Evolutionary conservation across 2,888 invertebrate genomes (phyloP).

Genomic region (Lochmaea crataegi): DNA sequence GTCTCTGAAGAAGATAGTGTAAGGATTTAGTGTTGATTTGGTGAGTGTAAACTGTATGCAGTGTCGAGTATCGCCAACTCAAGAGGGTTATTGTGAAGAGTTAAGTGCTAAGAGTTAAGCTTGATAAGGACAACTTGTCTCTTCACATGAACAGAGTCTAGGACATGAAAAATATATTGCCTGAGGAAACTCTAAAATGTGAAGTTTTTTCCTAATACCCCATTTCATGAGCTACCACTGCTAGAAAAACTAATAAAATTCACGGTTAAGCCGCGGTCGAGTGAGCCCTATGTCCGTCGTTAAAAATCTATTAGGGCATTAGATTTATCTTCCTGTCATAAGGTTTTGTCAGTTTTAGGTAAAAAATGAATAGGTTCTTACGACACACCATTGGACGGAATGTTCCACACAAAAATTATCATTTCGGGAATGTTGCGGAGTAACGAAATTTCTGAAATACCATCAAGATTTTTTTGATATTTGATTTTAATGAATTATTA

Average conservation of each 20-base stretch:
- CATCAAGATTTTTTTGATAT: neutral
- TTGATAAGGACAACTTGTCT: too few species aligned
- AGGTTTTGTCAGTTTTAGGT: constrained; percentile 53
- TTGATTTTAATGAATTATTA: constrained; percentile 13
- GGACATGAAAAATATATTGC: too few species aligned
- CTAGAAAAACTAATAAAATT: constrained; percentile 43
- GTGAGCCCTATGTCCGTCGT: constrained; percentile 50
- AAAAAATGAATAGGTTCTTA: constrained; percentile 51
- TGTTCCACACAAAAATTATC: constrained; percentile 39
- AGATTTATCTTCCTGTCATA: constrained; percentile 54
- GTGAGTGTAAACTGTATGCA: too few species aligned
- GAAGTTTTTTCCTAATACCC: neutral
- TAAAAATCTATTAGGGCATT: constrained; percentile 57
- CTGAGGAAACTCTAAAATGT: neutral
- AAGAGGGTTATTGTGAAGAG: too few species aligned
- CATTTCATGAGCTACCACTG: constrained; percentile 18
- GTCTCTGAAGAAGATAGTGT: too few species aligned
- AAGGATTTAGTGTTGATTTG: too few species aligned
- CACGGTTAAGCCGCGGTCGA: constrained; percentile 32
- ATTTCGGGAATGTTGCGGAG: constrained; percentile 35
- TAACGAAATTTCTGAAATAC: constrained; percentile 14
- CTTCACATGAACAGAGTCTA: too few species aligned
- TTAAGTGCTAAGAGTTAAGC: too few species aligned
- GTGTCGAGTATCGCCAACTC: too few species aligned
- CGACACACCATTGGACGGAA: constrained; percentile 39